These are phyloP conservation scores for Manis pentadactyla DNA, from an alignment of 2,797 vertebrate genomes.

Conservation along the genomic window DNA sequence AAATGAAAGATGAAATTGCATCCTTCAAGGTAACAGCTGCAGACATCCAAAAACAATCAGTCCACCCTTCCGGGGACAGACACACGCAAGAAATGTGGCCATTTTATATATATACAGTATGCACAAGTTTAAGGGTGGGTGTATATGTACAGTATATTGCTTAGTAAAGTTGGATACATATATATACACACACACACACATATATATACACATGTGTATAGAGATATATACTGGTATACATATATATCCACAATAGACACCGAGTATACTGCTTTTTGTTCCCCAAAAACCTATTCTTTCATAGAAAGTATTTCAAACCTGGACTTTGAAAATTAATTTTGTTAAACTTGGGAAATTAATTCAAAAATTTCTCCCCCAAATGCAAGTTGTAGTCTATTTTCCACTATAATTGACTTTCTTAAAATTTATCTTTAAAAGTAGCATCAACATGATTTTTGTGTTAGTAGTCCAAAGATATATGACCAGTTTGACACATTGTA, in stretches of 20 bases:
- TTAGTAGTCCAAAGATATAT: conserved; percentile 81
- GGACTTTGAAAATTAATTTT: conserved; percentile 76
- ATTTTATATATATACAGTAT: conserved; percentile 93
- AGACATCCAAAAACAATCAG: conserved; percentile 99
- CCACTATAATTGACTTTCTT: not conserved
- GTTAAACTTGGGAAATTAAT: conserved; percentile 71
- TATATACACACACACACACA: conserved; percentile 85
- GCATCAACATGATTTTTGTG: conserved; percentile 69
- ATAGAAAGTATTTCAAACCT: conserved; percentile 73
- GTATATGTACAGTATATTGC: conserved; percentile 88
- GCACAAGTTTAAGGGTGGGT: conserved; percentile 85
- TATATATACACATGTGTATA: conserved; percentile 84
- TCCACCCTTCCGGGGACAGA: conserved; percentile 99
- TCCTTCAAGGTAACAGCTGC: conserved; percentile 99
- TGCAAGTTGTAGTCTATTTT: conserved; percentile 66
- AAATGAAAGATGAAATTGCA: conserved; percentile 99
- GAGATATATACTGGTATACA: conserved; percentile 87
- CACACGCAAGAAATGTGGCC: conserved; percentile 99
- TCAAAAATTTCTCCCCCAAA: conserved; percentile 79
- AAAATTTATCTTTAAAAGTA: conserved; percentile 75
- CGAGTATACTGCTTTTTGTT: conserved; percentile 70
- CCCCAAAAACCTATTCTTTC: conserved; percentile 62
- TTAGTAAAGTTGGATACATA: conserved; percentile 85
- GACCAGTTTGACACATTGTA: conserved; percentile 79
- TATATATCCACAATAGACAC: conserved; percentile 83